These are phyloP conservation scores for Gymnocheta viridis DNA, from an alignment of 2,888 invertebrate species.

Conservation along the genomic window DNA sequence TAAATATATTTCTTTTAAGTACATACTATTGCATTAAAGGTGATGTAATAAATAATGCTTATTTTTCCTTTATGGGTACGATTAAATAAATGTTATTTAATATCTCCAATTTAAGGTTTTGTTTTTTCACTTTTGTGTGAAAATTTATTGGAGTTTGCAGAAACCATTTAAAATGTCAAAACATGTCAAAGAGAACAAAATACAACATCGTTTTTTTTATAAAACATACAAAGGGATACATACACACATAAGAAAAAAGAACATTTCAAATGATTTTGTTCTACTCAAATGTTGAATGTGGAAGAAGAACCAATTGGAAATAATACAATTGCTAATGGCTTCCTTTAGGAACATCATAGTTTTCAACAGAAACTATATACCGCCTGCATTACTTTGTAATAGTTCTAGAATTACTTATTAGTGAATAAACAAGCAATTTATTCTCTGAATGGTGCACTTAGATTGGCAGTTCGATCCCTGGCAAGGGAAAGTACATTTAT, in stretches of 20 bases:
- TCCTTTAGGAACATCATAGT: too few species aligned
- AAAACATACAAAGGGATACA: neutral
- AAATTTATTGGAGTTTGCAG: neutral
- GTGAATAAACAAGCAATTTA: too few species aligned
- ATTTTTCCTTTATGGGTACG: neutral
- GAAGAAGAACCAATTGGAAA: neutral
- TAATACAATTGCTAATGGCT: neutral
- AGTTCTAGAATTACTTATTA: too few species aligned
- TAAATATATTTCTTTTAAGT: neutral
- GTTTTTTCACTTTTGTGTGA: neutral
- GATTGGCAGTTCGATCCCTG: too few species aligned
- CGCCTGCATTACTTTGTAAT: too few species aligned
- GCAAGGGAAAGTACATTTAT: too few species aligned
- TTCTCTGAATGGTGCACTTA: too few species aligned
- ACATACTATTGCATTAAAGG: neutral
- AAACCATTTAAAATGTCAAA: slow-evolving; percentile 25
- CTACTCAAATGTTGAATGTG: neutral
- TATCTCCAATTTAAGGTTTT: neutral
- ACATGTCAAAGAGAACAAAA: slow-evolving; percentile 20
- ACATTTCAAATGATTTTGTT: slow-evolving; percentile 7
- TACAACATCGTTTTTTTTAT: slow-evolving; percentile 9
- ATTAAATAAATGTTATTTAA: slow-evolving; percentile 6
- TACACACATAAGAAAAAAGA: slow-evolving; percentile 12
- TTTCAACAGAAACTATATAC: too few species aligned
- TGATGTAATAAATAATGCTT: neutral